These are phyloP conservation scores for Calcarius lapponicus DNA, from an alignment of 2,797 vertebrate genomes.

Conservation along the genomic window DNA sequence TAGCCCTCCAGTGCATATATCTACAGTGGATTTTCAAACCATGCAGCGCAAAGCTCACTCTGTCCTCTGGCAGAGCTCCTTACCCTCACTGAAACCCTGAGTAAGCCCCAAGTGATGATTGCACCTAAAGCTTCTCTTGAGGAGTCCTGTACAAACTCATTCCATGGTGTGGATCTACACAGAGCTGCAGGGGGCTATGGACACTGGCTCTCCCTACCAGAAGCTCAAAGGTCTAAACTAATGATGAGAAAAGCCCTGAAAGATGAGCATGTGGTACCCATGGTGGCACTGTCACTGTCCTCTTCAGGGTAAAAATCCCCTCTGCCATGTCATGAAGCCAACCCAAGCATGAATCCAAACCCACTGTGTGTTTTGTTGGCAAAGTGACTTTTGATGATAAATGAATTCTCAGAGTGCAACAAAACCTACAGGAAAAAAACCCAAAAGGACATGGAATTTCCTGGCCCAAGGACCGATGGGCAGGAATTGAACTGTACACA, in stretches of 20 bases:
- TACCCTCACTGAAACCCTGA: background rate
- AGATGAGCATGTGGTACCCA: rapidly evolving
- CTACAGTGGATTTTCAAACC: background rate
- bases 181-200: rapidly evolving
- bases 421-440: rapidly evolving
- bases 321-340: background rate
- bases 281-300: background rate
- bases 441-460: background rate
- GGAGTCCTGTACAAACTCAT: background rate
- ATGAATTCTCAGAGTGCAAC: background rate
- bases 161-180: background rate
- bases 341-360: background rate
- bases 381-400: background rate
- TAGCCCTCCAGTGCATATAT: background rate
- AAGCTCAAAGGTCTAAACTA: background rate
- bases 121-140: background rate
- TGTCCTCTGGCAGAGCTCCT: background rate
- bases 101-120: background rate
- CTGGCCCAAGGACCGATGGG: background rate
- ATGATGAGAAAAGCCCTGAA: background rate
- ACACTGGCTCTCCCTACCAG: background rate
- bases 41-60: background rate
- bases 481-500: background rate
- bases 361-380: background rate
- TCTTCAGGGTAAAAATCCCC: background rate